Evolutionary conservation across 2,113 vertebrate species (phyloP), one percentile per base, ranked within the genome.

Genomic region (Tautogolabrus adspersus): DNA sequence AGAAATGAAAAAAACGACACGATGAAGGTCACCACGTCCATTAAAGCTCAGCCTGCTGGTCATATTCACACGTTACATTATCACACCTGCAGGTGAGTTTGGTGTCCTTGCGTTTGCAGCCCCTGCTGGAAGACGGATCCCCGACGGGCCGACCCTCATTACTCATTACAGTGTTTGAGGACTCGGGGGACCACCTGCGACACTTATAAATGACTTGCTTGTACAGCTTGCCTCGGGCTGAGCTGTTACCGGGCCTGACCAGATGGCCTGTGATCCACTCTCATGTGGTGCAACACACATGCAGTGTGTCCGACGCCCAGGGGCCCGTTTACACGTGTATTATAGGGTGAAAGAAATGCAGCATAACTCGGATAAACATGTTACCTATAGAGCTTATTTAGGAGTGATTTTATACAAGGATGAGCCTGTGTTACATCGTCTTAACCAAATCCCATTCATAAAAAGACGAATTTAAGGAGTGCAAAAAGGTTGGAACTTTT

Each of bases 201-300:
- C 90, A 89, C 83, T 82, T 92, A 93, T 83, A 92, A 93, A 93
- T 89, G 87, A 86, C 81, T 92, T 80, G 86, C 87, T 86, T 81
- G 88, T 72, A 75, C 73, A 83, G 85, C 78, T 85, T 64, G 84
- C 91, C 91, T 72, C 64, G 9, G 83, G 91, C 85, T 11, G 75
- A 51, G 80, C 81, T 75, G 85, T 67, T 81, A 72, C 85, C 2
- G 38, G 81, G 65, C 54, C 85, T 76, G 73, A 82, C 90, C 92
- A 92, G 89, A 89, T 93, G 92, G 92, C 85, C 83, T 84, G 80
- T 84, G 88, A 93, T 91, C 72, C 65, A 90, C 85, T 89, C 79
- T 79, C 69, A 7, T 19, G 71, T 59, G 79, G 81, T 51, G 72
- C 80, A 66, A 69, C 61, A 87, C 79, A 85, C 89, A 81, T 23